Base-by-base conservation (phyloP, 2,113 vertebrate genomes). In the Dicaeum eximium region DNA sequence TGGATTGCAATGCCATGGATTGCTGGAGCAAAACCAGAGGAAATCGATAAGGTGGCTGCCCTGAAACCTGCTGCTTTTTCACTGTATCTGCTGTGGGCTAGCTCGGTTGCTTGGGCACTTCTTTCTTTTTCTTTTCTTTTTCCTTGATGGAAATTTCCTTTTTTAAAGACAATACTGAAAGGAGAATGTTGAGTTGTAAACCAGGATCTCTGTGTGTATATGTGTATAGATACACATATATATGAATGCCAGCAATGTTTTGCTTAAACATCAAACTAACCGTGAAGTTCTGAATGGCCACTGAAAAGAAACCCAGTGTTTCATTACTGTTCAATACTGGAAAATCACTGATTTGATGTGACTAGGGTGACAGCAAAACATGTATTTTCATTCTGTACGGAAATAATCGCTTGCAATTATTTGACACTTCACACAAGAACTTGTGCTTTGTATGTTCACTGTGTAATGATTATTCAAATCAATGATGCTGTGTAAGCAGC, bases 1-100 rank as follows among this genome's bases (percentile, higher is more conserved):
- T 96, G 91, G 97, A 93, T 82, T 92, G 27, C 61, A 51, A 71
- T 96, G 80, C 18, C 97, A 28, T 19, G 69, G 96, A 97, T 94
- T 93, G 60, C 86, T 89, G 97, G 94, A 98, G 90, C 94, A 92
- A 96, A 97, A 95, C 72, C 95, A 85, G 96, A 95, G 90, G 96
- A 98, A 81, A 90, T 77, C 0, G 15, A 98, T 95, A 97, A 98
- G 98, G 98, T 98, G 97, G 97, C 95, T 97, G 97, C 97, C 96
- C 96, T 92, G 94, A 97, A 92, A 95, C 93, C 93, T 97, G 77
- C 94, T 93, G 91, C 73, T 58, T 90, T 90, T 90, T 86, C 1
- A 23, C 89, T 90, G 28, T 56, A 88, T 79, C 94, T 97, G 90
- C 85, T 92, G 12, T 73, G 72, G 94, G 75, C 91, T 94, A 80